phyloP scores from a whole-genome alignment of 2,888 invertebrate genomes.

The Leptinotarsa tumamoca region DNA sequence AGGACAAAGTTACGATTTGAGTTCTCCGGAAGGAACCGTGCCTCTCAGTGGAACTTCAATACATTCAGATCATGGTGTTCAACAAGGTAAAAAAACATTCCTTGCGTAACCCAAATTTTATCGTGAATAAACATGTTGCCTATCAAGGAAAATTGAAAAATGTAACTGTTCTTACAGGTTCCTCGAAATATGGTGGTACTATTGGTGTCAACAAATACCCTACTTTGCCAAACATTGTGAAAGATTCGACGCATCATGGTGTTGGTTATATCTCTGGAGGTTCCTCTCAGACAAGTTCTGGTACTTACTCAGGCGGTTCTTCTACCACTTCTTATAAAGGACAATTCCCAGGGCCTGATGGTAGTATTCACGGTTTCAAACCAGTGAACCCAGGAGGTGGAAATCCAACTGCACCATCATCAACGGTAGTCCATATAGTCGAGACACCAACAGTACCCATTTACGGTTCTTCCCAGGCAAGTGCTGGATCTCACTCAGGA shows the following conservation, averaged over 20 bases:
- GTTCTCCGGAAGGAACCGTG: not conserved
- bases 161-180: not conserved
- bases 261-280: conserved; percentile 5
- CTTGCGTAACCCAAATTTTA: no score
- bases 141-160: no score
- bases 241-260: not conserved
- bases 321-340: conserved; percentile 41
- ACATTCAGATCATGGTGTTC: not conserved
- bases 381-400: conserved; percentile 49
- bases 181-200: not conserved
- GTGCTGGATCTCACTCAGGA: conserved; percentile 1
- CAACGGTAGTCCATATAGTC: not conserved
- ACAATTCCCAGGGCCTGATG: conserved; percentile 52
- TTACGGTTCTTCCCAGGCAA: not conserved
- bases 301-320: conserved; percentile 1
- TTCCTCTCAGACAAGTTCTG: not conserved
- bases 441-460: conserved; percentile 1
- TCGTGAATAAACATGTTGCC: no score
- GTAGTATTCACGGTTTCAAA: conserved; percentile 51
- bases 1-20: not conserved
- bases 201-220: not conserved
- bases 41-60: not conserved
- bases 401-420: conserved; percentile 20
- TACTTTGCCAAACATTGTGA: not conserved
- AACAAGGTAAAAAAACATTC: not conserved